Evolutionary conservation across 1,140 invertebrate species (phyloP).

Genomic region (Steinernema feltiae): DNA sequence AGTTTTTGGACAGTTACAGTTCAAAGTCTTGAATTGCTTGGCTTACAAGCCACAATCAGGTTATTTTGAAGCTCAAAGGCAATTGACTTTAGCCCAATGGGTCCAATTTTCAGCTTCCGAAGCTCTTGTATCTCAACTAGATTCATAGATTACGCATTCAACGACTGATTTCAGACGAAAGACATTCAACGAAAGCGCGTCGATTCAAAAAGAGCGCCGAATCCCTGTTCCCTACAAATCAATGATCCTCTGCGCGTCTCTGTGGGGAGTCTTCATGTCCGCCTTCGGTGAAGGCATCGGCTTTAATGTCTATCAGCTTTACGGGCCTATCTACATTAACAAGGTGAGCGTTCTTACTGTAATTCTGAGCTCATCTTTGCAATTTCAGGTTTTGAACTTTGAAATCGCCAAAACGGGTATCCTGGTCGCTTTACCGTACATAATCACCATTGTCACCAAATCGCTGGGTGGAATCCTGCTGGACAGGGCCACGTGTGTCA

Average conservation of each 20-base stretch:
- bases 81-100: too few relatives aligned
- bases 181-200: not conserved
- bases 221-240: not conserved
- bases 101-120: too few relatives aligned
- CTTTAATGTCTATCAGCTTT: slow-evolving; percentile 1
- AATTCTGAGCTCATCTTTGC: not conserved
- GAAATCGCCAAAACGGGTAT: not conserved
- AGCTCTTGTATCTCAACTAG: too few relatives aligned
- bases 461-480: not conserved
- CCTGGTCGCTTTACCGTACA: not conserved
- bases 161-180: not conserved
- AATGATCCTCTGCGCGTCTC: not conserved
- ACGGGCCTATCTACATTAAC: slow-evolving; percentile 10
- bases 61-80: too few relatives aligned
- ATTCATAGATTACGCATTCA: too few relatives aligned
- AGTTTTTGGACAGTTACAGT: not conserved
- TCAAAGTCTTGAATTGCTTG: too few relatives aligned
- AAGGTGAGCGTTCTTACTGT: slow-evolving; percentile 9
- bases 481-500: not conserved
- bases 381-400: slow-evolving; percentile 24
- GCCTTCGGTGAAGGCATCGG: slow-evolving; percentile 19
- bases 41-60: too few relatives aligned
- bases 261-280: not conserved
- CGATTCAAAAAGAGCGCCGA: not conserved
- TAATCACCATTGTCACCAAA: not conserved